Conservation (phyloP, 2,888 invertebrate species). For the Eledone cirrhosa region DNA sequence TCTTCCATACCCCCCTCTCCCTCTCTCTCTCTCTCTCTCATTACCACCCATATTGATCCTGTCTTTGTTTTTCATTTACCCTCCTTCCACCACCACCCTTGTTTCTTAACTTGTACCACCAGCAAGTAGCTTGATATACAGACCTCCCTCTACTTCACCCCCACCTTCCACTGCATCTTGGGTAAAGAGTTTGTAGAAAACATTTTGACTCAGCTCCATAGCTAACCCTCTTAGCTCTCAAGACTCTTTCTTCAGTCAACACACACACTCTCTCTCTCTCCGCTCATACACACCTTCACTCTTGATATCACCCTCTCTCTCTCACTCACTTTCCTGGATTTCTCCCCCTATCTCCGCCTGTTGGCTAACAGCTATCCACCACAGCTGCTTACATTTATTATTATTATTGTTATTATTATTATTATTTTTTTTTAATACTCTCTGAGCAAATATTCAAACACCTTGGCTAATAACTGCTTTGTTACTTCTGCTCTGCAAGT, state of each 20-base stretch:
- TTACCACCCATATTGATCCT: neutral
- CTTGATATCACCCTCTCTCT: neutral
- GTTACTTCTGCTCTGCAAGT: conserved; percentile 4
- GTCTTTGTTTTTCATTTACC: neutral
- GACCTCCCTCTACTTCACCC: too few relatives aligned
- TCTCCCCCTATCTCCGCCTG: neutral
- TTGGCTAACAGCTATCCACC: conserved; percentile 3
- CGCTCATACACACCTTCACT: conserved; percentile 14
- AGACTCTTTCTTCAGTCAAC: neutral
- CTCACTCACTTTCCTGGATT: neutral
- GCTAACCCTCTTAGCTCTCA: too few relatives aligned
- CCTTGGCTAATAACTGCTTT: neutral
- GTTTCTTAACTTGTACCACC: too few relatives aligned
- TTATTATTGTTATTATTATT: neutral
- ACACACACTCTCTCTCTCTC: neutral
- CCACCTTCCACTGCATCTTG: too few relatives aligned
- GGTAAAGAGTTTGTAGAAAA: too few relatives aligned
- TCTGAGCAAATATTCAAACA: conserved; percentile 18
- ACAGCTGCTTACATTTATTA: neutral
- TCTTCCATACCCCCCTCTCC: conserved; percentile 22
- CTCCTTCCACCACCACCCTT: neutral
- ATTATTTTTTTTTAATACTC: neutral
- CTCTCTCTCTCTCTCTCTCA: conserved; percentile 29
- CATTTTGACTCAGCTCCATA: too few relatives aligned
- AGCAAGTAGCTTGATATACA: too few relatives aligned